Conservation (phyloP, 2,888 invertebrate species). For the Ectemnius continuus region DNA sequence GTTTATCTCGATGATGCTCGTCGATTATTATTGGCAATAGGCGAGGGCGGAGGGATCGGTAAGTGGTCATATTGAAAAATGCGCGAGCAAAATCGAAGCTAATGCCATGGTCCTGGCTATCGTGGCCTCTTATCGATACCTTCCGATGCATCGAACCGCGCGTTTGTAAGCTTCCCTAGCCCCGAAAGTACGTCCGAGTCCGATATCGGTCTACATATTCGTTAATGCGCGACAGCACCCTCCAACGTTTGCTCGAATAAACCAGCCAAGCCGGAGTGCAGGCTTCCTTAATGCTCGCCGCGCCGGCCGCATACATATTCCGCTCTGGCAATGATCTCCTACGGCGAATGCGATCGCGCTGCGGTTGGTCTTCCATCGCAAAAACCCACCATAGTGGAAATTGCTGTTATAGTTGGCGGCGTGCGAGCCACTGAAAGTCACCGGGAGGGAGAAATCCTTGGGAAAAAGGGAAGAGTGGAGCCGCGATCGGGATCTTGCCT, state of each 20-base stretch:
- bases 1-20: constrained; percentile 1
- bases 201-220: constrained; percentile 7
- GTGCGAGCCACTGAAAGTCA: constrained; percentile 46
- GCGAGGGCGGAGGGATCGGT: not conserved
- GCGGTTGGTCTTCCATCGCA: constrained; percentile 31
- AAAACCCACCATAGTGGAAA: constrained; percentile 48
- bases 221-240: not conserved
- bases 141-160: not conserved
- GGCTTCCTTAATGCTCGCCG: not conserved
- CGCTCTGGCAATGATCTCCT: constrained; percentile 19
- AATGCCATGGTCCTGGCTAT: not conserved
- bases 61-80: not conserved
- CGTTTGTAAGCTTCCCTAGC: not conserved
- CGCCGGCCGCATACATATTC: constrained; percentile 11
- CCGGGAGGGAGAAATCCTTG: constrained; percentile 19
- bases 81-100: not conserved
- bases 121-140: not conserved
- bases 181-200: not conserved
- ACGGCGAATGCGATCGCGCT: constrained; percentile 28
- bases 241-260: not conserved
- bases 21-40: constrained; percentile 11
- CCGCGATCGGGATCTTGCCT: constrained; percentile 55
- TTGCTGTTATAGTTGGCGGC: constrained; percentile 47
- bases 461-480: constrained; percentile 38
- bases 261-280: not conserved